Evolutionary conservation across 92 coral and sea anemone species (phyloP), one percentile per base, ranked within the genome.

Genomic region (Porites evermanni): DNA sequence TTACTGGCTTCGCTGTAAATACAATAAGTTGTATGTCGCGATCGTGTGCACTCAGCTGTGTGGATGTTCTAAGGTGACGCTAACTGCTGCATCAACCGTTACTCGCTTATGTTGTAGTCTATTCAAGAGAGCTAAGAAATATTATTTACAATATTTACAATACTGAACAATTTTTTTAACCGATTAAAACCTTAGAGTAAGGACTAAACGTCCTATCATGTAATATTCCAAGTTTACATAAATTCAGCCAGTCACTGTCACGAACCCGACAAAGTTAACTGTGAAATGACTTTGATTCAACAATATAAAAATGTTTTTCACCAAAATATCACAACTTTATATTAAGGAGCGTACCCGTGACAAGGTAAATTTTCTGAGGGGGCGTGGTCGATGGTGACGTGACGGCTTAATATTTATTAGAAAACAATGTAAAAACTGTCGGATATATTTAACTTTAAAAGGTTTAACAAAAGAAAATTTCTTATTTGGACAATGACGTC

Each of bases 1-100:
- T 21, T 21, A 21, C 21, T 21, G 21, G 21, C 21, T 21, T 21
- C 21, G 21, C 21, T 21, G 21, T 21, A 21, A 67, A 17, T 38
- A 70, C 74, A 80, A 51, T 26, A 64, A 67, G 68, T 38, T 75
- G 54, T 26, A 67, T 24, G 53, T 21, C 21, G 21, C 21, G 21
- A 21, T 80, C 51, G 53, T 29, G 60, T 80, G 75, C 71, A 54
- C 84, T 52, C 21, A 21, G 21, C 21, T 21, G 21, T 21, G 21
- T 21, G 0, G 21, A 53, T 68, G 53, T 19, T 61, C 9, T 61
- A 8, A 53, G 56, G 10, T 10, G 84, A 80, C 44, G 70, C 56
- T 6, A 59, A 79, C 13, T 80, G 72, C 24, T 80, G 85, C 85
- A 80, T 66, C 56, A 80, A 80, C 32, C 61, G 5, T 32, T 19